phyloP scores from a whole-genome alignment of 2,888 invertebrate genomes.

The Melipona bicolor region DNA sequence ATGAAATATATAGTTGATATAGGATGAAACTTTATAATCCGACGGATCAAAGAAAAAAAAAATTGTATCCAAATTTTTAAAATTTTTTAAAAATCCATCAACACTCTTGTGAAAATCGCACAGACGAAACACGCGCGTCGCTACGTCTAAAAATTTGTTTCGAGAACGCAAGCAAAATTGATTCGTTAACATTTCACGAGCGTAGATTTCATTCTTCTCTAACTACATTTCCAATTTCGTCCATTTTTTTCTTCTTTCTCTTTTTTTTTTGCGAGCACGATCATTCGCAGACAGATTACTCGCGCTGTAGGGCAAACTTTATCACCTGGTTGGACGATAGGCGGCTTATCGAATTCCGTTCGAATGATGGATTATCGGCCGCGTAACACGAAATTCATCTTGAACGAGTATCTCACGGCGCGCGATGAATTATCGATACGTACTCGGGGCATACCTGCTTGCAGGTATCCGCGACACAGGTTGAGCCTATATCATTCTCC shows the following conservation, averaged over 20 bases:
- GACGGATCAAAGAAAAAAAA: no score
- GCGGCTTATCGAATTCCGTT: slow-evolving; percentile 61
- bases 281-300: slow-evolving; percentile 38
- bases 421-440: slow-evolving; percentile 71
- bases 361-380: slow-evolving; percentile 66
- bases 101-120: no score
- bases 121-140: no score
- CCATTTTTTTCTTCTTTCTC: background rate
- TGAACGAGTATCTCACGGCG: slow-evolving; percentile 41
- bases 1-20: no score
- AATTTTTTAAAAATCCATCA: no score
- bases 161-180: no score
- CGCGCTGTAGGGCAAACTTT: slow-evolving; percentile 44
- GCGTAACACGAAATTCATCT: slow-evolving; percentile 64
- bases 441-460: slow-evolving; percentile 47
- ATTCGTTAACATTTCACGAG: no score
- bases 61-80: no score
- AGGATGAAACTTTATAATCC: no score
- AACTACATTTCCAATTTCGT: background rate
- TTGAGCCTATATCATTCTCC: background rate
- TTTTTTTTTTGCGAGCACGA: background rate
- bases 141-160: no score
- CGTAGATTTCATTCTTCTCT: no score
- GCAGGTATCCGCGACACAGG: slow-evolving; percentile 28
- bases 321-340: slow-evolving; percentile 47